These are phyloP conservation scores for Botia kubotai DNA, from an alignment of 2,797 vertebrate genomes.

Conservation along the genomic window DNA sequence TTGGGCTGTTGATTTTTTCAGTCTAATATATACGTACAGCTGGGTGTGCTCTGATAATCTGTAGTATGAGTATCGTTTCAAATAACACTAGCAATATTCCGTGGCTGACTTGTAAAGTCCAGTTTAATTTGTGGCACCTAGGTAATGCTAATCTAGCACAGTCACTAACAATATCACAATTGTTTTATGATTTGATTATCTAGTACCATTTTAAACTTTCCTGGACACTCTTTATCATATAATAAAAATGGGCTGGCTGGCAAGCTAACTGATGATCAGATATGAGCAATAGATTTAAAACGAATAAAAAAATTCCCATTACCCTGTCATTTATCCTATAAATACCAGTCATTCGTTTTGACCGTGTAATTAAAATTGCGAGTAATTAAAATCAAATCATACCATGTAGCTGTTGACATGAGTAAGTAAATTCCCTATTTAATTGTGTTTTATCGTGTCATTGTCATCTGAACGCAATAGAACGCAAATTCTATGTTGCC, in stretches of 20 bases:
- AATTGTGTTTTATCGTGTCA: not conserved
- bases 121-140: conserved; percentile 4
- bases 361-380: not conserved
- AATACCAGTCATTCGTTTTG: not conserved
- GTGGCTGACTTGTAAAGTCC: not conserved
- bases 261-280: not conserved
- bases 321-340: not conserved
- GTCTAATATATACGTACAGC: conserved; percentile 51
- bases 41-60: conserved; percentile 52
- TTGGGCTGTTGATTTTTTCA: conserved; percentile 51
- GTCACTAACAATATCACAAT: not conserved
- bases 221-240: not conserved
- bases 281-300: not conserved
- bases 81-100: not conserved
- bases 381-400: not conserved
- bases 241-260: not conserved
- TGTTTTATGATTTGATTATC: not conserved
- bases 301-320: not conserved
- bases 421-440: conserved; percentile 10
- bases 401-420: not conserved
- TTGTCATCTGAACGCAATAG: not conserved
- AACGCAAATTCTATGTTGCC: not conserved
- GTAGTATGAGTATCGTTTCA: conserved; percentile 12
- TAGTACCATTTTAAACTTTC: not conserved
- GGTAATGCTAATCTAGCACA: conserved; percentile 5